Base-by-base conservation (phyloP, 2,797 vertebrate species). In the Vireo griseus region DNA sequence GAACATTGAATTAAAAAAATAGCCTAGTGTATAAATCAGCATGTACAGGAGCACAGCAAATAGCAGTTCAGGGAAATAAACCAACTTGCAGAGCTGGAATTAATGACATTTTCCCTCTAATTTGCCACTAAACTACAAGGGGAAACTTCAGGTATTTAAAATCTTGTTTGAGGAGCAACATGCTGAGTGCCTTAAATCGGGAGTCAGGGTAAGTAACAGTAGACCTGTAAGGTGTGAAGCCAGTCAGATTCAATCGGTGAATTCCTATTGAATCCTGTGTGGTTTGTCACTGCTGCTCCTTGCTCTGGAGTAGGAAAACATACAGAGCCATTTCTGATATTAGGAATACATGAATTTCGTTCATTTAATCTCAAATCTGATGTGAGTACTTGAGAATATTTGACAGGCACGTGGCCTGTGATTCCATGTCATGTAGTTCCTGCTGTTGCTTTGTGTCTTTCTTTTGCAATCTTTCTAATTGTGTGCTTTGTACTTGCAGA, bases 401-500 rank as follows among this genome's bases (percentile, higher is more conserved):
- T 19, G 45, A 4, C 13, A 42, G 59, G 33, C 2, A 8, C 6
- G 0, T 17, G 25, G 10, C n/a, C 35, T 44, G 40, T 55, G 45
- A 51, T 51, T 63, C 8, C 2, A 1, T 55, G 40, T 33, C 5
- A 4, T 24, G 39, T 45, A 42, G 14, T 29, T 39, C 33, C 12
- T 67, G 20, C 17, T 57, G 57, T 17, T 4, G 2, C 39, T 68
- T 62, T 45, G 39, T 59, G 18, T 67, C 39, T 85, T 31, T 44
- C 61, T 66, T 67, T 26, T 22, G 29, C 18, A 4, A 2, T 67
- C 10, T 39, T 47, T 18, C 58, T 96, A 31, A 96, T 18, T 4
- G 4, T 42, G 14, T 74, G 24, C 50, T 80, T 96, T 95, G 39
- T 6, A 18, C 52, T 90, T 94, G 45, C 94, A 97, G 97, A 77